These are phyloP conservation scores for Etia nguti DNA, from an alignment of 2,113 vertebrate genomes.

Conservation along the genomic window DNA sequence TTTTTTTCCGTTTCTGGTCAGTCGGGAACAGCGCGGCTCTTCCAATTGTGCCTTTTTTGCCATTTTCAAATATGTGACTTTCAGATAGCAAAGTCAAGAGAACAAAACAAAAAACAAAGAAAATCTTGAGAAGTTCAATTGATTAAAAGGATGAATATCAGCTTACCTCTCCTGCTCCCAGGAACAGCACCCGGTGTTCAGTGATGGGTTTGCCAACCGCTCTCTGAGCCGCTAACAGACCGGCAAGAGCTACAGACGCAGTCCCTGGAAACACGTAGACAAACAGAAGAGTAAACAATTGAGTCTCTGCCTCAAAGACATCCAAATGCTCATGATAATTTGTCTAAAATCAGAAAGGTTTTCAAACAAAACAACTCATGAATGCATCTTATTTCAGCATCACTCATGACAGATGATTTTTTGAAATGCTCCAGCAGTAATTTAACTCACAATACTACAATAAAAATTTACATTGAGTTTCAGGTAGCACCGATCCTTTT, in stretches of 20 bases:
- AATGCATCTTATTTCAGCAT: background rate
- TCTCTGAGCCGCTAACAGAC: slow-evolving; percentile 86
- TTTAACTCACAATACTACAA: background rate
- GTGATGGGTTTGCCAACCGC: slow-evolving; percentile 81
- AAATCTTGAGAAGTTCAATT: background rate
- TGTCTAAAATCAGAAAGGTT: background rate
- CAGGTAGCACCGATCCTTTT: background rate
- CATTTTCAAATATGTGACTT: background rate
- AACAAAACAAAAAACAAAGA: background rate
- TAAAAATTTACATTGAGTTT: background rate
- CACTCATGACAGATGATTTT: background rate
- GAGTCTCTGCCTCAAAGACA: background rate
- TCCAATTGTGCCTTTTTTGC: background rate
- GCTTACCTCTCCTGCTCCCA: slow-evolving; percentile 93
- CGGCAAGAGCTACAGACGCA: slow-evolving; percentile 88
- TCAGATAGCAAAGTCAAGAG: background rate
- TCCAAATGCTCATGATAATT: background rate
- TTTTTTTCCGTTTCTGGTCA: background rate
- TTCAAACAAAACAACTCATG: background rate
- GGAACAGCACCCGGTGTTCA: slow-evolving; percentile 89
- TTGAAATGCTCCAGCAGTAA: background rate
- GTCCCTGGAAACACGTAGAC: slow-evolving; percentile 76
- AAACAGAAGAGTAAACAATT: background rate
- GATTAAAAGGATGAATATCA: background rate
- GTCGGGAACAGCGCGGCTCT: background rate